These are phyloP conservation scores for Centropyge bicolor DNA, from an alignment of 2,797 vertebrate species.

Conservation along the genomic window DNA sequence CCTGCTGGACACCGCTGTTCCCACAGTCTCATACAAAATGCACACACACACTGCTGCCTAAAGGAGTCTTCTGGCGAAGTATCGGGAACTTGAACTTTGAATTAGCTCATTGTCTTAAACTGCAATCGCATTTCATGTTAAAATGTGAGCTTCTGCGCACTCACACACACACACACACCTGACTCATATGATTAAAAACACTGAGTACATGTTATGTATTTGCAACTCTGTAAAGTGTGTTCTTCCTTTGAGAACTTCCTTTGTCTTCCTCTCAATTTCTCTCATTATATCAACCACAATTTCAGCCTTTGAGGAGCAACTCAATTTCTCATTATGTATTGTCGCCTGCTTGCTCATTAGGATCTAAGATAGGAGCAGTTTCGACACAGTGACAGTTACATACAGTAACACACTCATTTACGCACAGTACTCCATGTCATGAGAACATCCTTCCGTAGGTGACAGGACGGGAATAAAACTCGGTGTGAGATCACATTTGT, in stretches of 20 bases:
- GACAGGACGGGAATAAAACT: too few species aligned
- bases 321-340: neutral
- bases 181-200: conserved; percentile 15
- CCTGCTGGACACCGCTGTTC: neutral
- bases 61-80: conserved; percentile 3
- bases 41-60: neutral
- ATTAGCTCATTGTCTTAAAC: conserved; percentile 24
- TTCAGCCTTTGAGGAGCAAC: neutral
- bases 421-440: too few species aligned
- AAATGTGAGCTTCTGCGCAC: conserved; percentile 1
- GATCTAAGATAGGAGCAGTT: neutral
- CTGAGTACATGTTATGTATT: neutral
- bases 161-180: too few species aligned
- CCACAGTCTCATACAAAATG: neutral
- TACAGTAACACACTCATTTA: neutral
- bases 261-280: neutral
- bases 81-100: conserved; percentile 1
- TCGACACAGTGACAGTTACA: neutral
- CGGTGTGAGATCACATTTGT: conserved; percentile 18
- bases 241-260: neutral
- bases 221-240: neutral
- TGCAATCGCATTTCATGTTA: conserved; percentile 8
- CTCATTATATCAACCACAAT: neutral
- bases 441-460: too few species aligned
- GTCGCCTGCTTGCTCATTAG: neutral